Evolutionary conservation across 2,113 vertebrate species (phyloP), one percentile per base, ranked within the genome.

Genomic region (Limanda limanda): DNA sequence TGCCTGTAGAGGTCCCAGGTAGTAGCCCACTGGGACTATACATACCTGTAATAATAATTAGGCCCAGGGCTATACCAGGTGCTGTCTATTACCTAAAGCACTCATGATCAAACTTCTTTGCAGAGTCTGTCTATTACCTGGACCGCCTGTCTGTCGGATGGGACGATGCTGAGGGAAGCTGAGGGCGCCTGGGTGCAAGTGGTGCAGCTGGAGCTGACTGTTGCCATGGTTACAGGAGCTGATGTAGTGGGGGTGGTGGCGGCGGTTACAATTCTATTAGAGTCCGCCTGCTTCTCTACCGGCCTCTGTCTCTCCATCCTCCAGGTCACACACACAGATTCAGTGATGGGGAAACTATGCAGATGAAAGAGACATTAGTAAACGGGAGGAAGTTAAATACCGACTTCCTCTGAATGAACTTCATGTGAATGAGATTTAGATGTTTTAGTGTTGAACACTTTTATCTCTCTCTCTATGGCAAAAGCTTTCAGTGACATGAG

Each of bases 121-220:
- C 18, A 54, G 20, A n/a, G 18, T 0, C 31, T 45, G 40, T 72
- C 64, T 75, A 40, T 91, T 96, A 97, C 96, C 96, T 98, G 97
- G 4, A 97, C 96, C 0, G 96, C 95, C 81, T 97, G 96, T 65
- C 96, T 94, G 88, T 98, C 96, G 1, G 88, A 58, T 5, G 96
- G 94, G 67, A 95, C 88, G 2, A 96, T 96, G 85, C 96, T 95
- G 58, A 97, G 93, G 9, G 96, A 96, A 23, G 96, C 90, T 74
- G 96, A 94, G 0, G 95, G 95, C 0, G 95, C 91, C 70, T 93
- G 94, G 27, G 94, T 81, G 80, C 95, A 93, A 18, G 94, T 93
- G 23, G 92, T 90, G 0, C 93, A 91, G 70, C 86, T 88, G 51
- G 90, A 92, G 71, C 93, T 88, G 11, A 90, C 94, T n/a, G 96